Evolutionary conservation across 1,140 invertebrate species (phyloP), one percentile per base, ranked within the genome.

Genomic region (Eumeta japonica): DNA sequence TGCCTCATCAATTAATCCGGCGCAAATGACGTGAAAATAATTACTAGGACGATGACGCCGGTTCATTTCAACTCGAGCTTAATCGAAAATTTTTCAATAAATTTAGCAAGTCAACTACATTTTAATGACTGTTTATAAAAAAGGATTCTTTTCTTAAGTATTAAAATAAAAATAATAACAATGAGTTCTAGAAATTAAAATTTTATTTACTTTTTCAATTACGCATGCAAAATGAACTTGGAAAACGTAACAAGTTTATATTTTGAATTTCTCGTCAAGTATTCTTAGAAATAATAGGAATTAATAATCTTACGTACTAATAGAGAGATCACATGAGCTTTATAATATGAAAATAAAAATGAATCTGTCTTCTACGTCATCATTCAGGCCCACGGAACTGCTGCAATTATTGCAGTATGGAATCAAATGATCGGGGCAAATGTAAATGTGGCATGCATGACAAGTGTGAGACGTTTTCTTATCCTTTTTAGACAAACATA

Each of bases 361-460:
- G 20, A 24, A 24, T 24, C 20, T 7, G 20, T 24, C 20, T 24
- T 24, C 20, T 24, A 24, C 20, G 20, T 24, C 20, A 24, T 24
- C 20, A 24, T 24, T 24, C 20, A 24, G 20, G 20, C 20, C 20
- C 20, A 24, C 20, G 20, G 20, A 24, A 24, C 20, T 24, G 20
- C 20, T 24, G 67, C 53, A 52, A 73, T 67, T 5, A 47, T 57
- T 16, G 64, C 35, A 12, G 67, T 72, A 19, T 65, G 28, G n/a
- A 70, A 35, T 14, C 62, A 24, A 24, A 24, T 24, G 20, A 7
- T 24, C 20, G 5, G 20, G 20, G n/a, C n/a, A n/a, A n/a, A n/a
- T n/a, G n/a, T n/a, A n/a, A n/a, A n/a, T n/a, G n/a, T n/a, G n/a
- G n/a, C n/a, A n/a, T n/a, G n/a, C n/a, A n/a, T n/a, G n/a, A n/a